Evolutionary conservation across 1,140 invertebrate genomes (phyloP).

Genomic region (Drosophila sproati): DNA sequence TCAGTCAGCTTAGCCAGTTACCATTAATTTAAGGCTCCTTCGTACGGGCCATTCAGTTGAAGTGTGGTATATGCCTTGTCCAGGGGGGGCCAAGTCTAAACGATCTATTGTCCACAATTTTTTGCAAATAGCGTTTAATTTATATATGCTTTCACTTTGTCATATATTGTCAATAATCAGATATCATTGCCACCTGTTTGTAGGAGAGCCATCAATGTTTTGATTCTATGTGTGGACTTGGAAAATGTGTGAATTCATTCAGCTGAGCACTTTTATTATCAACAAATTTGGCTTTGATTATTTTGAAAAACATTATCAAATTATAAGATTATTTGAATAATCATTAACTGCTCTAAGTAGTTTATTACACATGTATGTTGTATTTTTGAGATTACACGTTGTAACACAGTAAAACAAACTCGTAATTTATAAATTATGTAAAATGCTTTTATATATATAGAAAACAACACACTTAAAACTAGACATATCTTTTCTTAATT

Average conservation of each 20-base stretch:
- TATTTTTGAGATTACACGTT: not conserved
- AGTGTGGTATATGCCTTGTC: not conserved
- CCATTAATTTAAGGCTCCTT: conserved; percentile 10
- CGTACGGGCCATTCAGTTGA: not conserved
- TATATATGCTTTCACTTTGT: not conserved
- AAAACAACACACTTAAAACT: too few relatives aligned
- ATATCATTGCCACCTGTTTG: not conserved
- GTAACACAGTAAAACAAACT: too few relatives aligned
- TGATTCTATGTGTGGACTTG: not conserved
- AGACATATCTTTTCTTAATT: too few relatives aligned
- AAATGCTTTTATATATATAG: too few relatives aligned
- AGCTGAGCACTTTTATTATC: conserved; percentile 8
- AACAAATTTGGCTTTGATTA: not conserved
- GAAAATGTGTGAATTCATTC: not conserved
- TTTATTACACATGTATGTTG: too few relatives aligned
- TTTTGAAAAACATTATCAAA: not conserved
- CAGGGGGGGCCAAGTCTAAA: conserved; percentile 3
- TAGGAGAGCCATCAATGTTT: not conserved
- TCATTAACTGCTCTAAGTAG: not conserved
- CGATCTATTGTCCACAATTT: not conserved
- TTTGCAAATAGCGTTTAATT: not conserved
- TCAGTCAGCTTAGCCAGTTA: not conserved
- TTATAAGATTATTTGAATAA: too few relatives aligned
- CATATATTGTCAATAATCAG: not conserved
- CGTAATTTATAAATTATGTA: too few relatives aligned